Evolutionary conservation across 2,113 vertebrate species (phyloP), one percentile per base, ranked within the genome.

Genomic region (Neogale vison): DNA sequence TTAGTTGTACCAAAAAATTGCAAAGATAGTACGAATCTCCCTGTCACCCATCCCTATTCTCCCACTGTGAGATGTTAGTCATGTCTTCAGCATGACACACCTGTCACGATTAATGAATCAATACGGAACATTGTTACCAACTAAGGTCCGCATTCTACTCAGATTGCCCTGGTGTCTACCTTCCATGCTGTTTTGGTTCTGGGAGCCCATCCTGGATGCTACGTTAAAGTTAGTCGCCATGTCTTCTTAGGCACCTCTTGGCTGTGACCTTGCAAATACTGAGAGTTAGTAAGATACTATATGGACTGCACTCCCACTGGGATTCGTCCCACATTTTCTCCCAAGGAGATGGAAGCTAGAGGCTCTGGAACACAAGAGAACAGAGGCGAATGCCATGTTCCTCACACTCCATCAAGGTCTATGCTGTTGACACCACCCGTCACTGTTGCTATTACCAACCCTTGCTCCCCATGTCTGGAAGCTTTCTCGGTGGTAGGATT

Each of bases 281-380:
- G 10, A 69, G 7, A 39, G 47, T 36, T 3, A 20, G 3, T 14
- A 31, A 71, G 34, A 2, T 63, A 26, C 23, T n/a, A 14, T 79
- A 24, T 6, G 55, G n/a, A 63, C 31, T 24, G 8, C 18, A 45
- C 45, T 3, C 20, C 18, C 0, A 0, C 3, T 12, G 4, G 21
- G 26, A 36, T 31, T 61, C 3, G 26, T 26, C 9, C 67, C 39
- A 15, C 13, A 15, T 69, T 31, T 61, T 55, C n/a, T 55, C 29
- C 39, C 11, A 9, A 42, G n/a, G 17, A 57, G 20, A 74, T 31
- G 34, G 17, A 26, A 31, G 45, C 24, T 55, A 23, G 14, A 34
- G 45, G 24, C 12, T 59, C 57, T 26, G 82, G 67, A 63, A 26
- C 17, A 14, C 31, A 92, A 57, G 20, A 23, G 18, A 45, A 63